A percentile compares a stretch with the other conserved stretches of the same genome.
phyloP scores from a whole-genome alignment of 2,113 vertebrate species.

The Phalacrocorax carbo region DNA sequence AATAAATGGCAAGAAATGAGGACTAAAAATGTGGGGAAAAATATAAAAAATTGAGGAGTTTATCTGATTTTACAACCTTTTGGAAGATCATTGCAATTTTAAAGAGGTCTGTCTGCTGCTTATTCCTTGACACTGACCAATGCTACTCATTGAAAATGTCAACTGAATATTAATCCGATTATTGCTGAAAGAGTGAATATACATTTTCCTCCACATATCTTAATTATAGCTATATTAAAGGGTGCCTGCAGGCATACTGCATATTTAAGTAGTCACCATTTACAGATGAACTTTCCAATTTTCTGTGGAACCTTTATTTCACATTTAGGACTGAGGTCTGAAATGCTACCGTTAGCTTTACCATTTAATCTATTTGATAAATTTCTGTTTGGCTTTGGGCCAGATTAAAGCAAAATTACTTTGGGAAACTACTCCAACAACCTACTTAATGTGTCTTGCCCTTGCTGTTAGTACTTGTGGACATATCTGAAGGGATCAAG shows the following conservation, averaged over 20 bases:
- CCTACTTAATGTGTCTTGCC: neutral
- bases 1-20: neutral
- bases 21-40: neutral
- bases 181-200: neutral
- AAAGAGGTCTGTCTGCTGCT: neutral
- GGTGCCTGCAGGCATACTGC: neutral
- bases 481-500: neutral
- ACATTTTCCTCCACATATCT: neutral
- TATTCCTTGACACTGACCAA: neutral
- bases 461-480: neutral
- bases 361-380: slow-evolving; percentile 29
- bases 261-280: neutral
- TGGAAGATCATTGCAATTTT: neutral
- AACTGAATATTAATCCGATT: neutral
- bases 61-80: neutral
- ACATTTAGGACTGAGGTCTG: neutral
- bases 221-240: neutral
- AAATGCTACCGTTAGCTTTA: neutral
- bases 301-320: slow-evolving; percentile 20
- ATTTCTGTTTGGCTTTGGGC: slow-evolving; percentile 21
- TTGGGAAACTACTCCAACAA: neutral
- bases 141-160: neutral
- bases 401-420: slow-evolving; percentile 14
- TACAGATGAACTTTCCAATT: slow-evolving; percentile 23
- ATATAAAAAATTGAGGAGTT: neutral